phyloP scores from a whole-genome alignment of 2,113 vertebrate genomes.

The Xenus cinereus region DNA sequence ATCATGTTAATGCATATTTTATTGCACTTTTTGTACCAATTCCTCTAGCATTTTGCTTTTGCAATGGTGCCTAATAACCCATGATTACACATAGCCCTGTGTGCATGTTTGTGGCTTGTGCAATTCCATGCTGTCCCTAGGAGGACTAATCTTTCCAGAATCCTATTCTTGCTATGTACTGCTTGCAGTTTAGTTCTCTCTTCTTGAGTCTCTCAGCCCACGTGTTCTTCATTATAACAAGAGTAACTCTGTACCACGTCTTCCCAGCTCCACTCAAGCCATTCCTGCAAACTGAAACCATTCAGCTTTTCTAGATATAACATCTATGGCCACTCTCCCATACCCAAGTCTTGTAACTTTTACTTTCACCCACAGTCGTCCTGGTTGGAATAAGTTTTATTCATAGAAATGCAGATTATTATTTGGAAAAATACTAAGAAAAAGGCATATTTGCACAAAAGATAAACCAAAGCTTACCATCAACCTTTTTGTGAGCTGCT shows the following conservation, averaged over 20 bases:
- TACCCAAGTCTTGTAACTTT: background rate
- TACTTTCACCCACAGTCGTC: background rate
- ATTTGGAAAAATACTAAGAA: background rate
- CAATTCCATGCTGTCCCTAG: background rate
- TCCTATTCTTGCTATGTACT: background rate
- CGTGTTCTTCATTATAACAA: background rate
- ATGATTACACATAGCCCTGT: background rate
- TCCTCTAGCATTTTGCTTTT: background rate
- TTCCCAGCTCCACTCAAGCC: background rate
- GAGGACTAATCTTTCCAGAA: background rate
- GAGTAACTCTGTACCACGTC: background rate
- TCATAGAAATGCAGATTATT: background rate
- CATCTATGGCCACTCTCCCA: background rate
- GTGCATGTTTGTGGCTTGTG: background rate
- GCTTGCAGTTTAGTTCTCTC: background rate
- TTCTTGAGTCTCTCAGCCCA: background rate
- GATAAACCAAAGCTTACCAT: background rate
- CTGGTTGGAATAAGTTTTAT: background rate
- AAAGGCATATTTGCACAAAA: background rate
- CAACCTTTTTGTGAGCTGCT: background rate
- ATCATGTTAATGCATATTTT: conserved; percentile 54
- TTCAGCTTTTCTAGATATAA: background rate
- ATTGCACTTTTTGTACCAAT: conserved; percentile 37
- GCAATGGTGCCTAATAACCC: conserved; percentile 15
- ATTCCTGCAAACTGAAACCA: background rate